Evolutionary conservation across 2,888 invertebrate genomes (phyloP).

Genomic region (Apamea epomidion): DNA sequence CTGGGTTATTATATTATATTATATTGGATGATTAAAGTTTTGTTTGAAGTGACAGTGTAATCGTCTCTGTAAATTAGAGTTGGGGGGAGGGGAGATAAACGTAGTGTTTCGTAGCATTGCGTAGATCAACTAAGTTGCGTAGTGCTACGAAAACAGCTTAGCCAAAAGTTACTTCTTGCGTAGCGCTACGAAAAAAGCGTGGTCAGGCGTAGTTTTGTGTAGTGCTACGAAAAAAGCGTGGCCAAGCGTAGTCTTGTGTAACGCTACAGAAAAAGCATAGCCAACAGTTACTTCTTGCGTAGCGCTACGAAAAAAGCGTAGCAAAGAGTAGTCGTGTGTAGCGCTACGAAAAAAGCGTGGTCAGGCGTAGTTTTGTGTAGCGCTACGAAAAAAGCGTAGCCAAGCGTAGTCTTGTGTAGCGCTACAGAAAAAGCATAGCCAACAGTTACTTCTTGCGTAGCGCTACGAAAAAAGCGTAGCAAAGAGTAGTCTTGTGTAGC

Average conservation of each 20-base stretch:
- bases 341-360: not conserved
- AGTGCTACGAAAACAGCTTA: not conserved
- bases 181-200: not conserved
- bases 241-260: not conserved
- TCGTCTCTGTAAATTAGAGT: too few relatives aligned
- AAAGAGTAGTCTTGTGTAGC: not conserved
- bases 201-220: too few relatives aligned
- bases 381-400: too few relatives aligned
- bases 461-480: not conserved
- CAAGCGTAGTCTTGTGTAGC: too few relatives aligned
- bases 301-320: not conserved
- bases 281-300: too few relatives aligned
- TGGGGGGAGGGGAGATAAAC: too few relatives aligned
- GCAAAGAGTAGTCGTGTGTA: not conserved
- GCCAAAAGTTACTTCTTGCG: not conserved
- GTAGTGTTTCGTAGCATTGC: not conserved
- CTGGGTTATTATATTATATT: conserved; percentile 20
- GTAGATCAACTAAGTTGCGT: not conserved
- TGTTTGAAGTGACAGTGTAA: conserved; percentile 9
- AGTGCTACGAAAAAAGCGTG: not conserved
- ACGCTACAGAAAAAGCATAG: not conserved
- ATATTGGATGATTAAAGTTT: conserved; percentile 16
- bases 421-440: too few relatives aligned
- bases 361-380: too few relatives aligned
- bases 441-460: too few relatives aligned